Percentiles rank a stretch among this genome's conserved stretches.
Evolutionary conservation across 2,888 invertebrate genomes (phyloP).

Genomic region (Ecdyonurus torrentis): DNA sequence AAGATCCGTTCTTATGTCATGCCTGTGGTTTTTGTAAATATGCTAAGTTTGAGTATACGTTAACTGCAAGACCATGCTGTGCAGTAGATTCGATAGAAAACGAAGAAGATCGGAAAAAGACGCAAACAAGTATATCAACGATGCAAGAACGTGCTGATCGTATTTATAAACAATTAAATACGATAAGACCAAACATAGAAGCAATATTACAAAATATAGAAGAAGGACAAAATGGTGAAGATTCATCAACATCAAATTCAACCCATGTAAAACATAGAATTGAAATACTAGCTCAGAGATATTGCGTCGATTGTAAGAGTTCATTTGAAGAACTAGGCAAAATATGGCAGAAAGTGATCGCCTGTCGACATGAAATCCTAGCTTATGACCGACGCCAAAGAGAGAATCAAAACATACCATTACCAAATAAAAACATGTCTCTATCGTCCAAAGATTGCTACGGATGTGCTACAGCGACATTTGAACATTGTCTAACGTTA

Average conservation of each 20-base stretch:
- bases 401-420: constrained; percentile 27
- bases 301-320: constrained; percentile 85
- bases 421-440: constrained; percentile 28
- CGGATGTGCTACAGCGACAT: constrained; percentile 77
- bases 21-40: constrained; percentile 99
- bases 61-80: constrained; percentile 81
- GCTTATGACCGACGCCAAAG: constrained; percentile 77
- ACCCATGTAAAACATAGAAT: constrained; percentile 78
- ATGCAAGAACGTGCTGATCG: constrained; percentile 87
- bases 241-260: constrained; percentile 21
- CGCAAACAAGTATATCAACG: constrained; percentile 77
- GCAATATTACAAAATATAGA: constrained; percentile 22
- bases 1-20: constrained; percentile 96
- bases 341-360: constrained; percentile 51
- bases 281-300: constrained; percentile 84
- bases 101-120: constrained; percentile 91
- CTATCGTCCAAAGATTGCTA: constrained; percentile 49
- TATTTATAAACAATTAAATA: constrained; percentile 77
- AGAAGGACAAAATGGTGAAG: background rate
- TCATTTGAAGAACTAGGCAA: constrained; percentile 84
- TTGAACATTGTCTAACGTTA: constrained; percentile 84
- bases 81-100: constrained; percentile 92
- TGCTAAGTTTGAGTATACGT: constrained; percentile 93
- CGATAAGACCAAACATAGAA: constrained; percentile 81
- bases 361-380: constrained; percentile 78